Base-by-base conservation (phyloP, 2,888 invertebrate species). In the Odontothrips loti region DNA sequence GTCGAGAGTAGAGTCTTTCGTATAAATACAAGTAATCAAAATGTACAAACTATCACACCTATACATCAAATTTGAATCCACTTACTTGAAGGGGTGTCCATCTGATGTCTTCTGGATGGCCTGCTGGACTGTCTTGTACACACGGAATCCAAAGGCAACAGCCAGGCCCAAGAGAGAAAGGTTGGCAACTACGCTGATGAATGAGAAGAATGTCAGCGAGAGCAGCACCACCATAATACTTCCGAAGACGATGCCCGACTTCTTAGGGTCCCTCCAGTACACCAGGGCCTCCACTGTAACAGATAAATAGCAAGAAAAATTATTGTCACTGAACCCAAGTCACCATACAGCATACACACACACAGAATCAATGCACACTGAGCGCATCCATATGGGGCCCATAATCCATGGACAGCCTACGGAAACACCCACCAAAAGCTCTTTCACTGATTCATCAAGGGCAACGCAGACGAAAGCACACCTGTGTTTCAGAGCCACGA, bases 1-100 rank as follows among this genome's bases (percentile, higher is more conserved):
- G 51, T 51, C 17, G 1, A 1, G 17, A 51, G 51, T n/a, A n/a
- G n/a, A n/a, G n/a, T n/a, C n/a, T n/a, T n/a, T n/a, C n/a, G n/a
- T n/a, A n/a, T n/a, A n/a, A n/a, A n/a, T n/a, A n/a, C n/a, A 51
- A 51, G 15, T 51, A 51, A 4, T 1, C 1, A 17, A 51, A 51
- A 51, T 15, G 8, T 51, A 1, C 12, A 51, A 51, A 48, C 48
- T 15, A 51, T 51, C 12, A 17, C 1, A 51, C 12, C 12, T 51
- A 15, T 4, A 15, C 2, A 15, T 51, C 1, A 15, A 2, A 15
- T 51, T 2, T 51, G 8, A 51, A 2, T 15, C 17, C 17, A 90
- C 93, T 93, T 87, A 97, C 97, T 97, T 97, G 94, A 98, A 98
- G 82, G 98, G 98, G 89, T 98, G 97, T 87, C 97, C 97, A 87